These are phyloP conservation scores for Fistularia tabacaria DNA, from an alignment of 2,797 vertebrate species.

Conservation along the genomic window DNA sequence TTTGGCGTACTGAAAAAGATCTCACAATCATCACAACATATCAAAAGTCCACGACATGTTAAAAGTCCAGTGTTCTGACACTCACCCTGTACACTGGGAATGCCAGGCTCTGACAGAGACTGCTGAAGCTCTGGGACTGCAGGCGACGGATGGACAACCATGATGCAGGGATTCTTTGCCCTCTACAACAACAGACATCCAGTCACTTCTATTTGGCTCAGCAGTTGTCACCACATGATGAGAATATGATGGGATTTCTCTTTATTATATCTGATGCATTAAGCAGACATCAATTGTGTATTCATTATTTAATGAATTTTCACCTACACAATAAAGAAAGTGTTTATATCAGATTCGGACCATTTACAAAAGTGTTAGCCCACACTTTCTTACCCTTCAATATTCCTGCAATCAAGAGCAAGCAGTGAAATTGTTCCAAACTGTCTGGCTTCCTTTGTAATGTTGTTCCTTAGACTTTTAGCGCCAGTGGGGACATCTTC, in stretches of 20 bases:
- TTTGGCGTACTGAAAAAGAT: neutral
- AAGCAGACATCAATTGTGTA: too few relatives aligned
- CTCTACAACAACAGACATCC: slow-evolving; percentile 39
- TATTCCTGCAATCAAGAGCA: slow-evolving; percentile 67
- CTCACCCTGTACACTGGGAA: slow-evolving; percentile 77
- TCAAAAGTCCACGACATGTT: too few relatives aligned
- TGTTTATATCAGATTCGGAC: neutral
- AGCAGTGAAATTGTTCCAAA: slow-evolving; percentile 67
- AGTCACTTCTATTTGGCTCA: neutral
- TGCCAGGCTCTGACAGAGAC: slow-evolving; percentile 60
- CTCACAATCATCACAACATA: neutral
- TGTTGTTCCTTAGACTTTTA: slow-evolving; percentile 59
- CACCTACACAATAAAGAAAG: neutral
- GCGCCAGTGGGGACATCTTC: slow-evolving; percentile 52
- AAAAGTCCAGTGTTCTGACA: neutral
- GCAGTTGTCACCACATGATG: neutral
- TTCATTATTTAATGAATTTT: too few relatives aligned
- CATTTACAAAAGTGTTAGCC: neutral
- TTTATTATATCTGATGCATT: neutral
- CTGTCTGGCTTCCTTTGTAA: slow-evolving; percentile 73
- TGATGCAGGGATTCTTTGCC: slow-evolving; percentile 58
- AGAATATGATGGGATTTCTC: neutral
- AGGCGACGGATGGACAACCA: slow-evolving; percentile 77
- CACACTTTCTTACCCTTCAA: slow-evolving; percentile 62
- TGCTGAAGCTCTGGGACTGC: slow-evolving; percentile 56